Evolutionary conservation across 2,888 invertebrate species (phyloP), one percentile per base, ranked within the genome.

Genomic region (Lordiphosa fenestrarum): DNA sequence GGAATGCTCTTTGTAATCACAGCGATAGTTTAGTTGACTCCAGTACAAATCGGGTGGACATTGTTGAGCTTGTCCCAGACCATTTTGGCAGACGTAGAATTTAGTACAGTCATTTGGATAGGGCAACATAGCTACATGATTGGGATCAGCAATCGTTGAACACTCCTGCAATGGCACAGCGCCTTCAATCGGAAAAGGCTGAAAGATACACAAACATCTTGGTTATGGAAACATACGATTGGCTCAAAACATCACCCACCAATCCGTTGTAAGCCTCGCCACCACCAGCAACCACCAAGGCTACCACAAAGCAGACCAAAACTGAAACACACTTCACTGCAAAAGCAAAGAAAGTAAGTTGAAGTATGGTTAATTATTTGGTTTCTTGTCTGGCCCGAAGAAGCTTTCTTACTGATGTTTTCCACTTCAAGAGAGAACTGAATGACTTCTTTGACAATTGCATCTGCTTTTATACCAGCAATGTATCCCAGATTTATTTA

Each of bases 1-100:
- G 0, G 87, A 85, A 6, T 57, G 52, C 3, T 66, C 33, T 0
- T 71, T 71, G 47, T 55, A 74, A 42, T 89, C 89, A 56, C 88
- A 89, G 9, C 85, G 82, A 62, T 86, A 80, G 3, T 54, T 66
- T 3, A 63, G 2, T 5, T 56, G 51, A 53, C 80, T 88, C 86
- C 86, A 89, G 52, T 81, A 85, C 0, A 75, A 65, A 33, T 82
- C 73, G 0, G 48, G 36, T 0, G 87, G 86, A 38, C 89, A 89
- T 12, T 65, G 60, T 38, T 66, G 47, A 0, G 55, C 23, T 50
- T 69, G 70, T 4, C 74, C 84, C 6, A 52, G 41, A 4, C 88
- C 87, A 4, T 69, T 73, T 0, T 50, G 13, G 15, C 88, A 89
- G 36, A 69, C 73, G 42, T 80, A 88, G 38, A 86, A 88, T 57